A percentile compares a stretch with the other conserved stretches of the same genome.
Evolutionary conservation across 2,113 vertebrate genomes (phyloP).

Genomic region (Nettapus auritus): DNA sequence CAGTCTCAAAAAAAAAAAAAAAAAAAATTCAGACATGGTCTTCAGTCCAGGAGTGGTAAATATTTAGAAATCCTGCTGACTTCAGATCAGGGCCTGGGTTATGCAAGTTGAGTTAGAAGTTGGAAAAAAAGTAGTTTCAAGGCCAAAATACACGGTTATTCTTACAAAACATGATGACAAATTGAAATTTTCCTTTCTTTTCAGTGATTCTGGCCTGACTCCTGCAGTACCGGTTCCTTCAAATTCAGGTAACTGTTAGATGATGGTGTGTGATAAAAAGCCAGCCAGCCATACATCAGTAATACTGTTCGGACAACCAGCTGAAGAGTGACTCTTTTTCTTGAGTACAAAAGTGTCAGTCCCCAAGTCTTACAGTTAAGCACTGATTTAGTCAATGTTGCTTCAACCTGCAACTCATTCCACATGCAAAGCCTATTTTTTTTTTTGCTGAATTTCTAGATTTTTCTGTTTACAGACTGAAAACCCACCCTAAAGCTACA

Average conservation of each 20-base stretch:
- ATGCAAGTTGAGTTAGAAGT: neutral
- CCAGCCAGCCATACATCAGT: neutral
- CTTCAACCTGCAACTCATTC: neutral
- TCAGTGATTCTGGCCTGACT: constrained; percentile 93
- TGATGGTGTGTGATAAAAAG: neutral
- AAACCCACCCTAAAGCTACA: neutral
- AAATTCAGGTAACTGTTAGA: constrained; percentile 85
- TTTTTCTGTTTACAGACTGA: neutral
- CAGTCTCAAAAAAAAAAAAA: neutral
- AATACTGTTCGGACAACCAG: neutral
- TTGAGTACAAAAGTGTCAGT: neutral
- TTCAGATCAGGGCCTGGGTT: neutral
- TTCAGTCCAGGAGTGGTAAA: neutral
- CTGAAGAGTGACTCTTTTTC: neutral
- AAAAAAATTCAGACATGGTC: neutral
- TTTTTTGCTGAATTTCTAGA: neutral
- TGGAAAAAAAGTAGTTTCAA: neutral
- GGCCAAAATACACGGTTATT: neutral
- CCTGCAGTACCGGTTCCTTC: constrained; percentile 88
- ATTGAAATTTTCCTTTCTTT: constrained; percentile 53
- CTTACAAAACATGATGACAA: neutral
- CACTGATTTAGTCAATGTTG: neutral
- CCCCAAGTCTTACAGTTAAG: neutral
- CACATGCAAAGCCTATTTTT: neutral
- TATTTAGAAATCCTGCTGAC: neutral